These are phyloP conservation scores for Ectemnius cavifrons DNA, from an alignment of 2,888 invertebrate genomes.

Conservation along the genomic window DNA sequence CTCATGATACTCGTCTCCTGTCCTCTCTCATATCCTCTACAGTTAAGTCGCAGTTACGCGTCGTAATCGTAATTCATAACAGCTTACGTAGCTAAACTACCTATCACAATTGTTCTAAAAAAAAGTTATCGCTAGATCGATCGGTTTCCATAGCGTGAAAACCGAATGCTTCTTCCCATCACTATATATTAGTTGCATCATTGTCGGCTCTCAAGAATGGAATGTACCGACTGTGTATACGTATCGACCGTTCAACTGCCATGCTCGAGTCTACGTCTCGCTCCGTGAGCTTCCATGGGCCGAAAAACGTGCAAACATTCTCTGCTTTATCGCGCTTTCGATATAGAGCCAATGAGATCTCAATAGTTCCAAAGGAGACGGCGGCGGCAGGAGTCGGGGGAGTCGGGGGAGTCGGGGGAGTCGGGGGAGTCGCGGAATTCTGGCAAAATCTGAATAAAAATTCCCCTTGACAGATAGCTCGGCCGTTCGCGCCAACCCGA, in stretches of 20 bases:
- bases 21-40: conserved; percentile 4
- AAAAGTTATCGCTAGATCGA: conserved; percentile 7
- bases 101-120: conserved; percentile 37
- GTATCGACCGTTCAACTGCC: too few relatives aligned
- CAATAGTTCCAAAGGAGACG: too few relatives aligned
- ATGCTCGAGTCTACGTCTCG: not conserved
- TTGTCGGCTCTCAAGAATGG: conserved; percentile 9
- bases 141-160: not conserved
- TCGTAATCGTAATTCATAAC: conserved; percentile 34
- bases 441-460: too few relatives aligned
- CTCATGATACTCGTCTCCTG: conserved; percentile 1
- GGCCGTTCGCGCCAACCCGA: too few relatives aligned
- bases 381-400: too few relatives aligned
- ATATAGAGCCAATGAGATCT: too few relatives aligned
- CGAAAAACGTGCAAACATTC: too few relatives aligned
- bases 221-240: conserved; percentile 17
- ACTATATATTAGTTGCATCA: not conserved
- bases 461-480: too few relatives aligned
- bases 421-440: too few relatives aligned
- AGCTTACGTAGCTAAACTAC: conserved; percentile 34
- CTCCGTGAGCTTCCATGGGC: not conserved
- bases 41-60: conserved; percentile 27
- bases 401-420: too few relatives aligned
- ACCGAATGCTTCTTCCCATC: not conserved
- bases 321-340: too few relatives aligned